Percentiles rank a stretch among this genome's conserved stretches.
Evolutionary conservation across 1,140 invertebrate genomes (phyloP).

Genomic region (Eupristina koningsbergeri): DNA sequence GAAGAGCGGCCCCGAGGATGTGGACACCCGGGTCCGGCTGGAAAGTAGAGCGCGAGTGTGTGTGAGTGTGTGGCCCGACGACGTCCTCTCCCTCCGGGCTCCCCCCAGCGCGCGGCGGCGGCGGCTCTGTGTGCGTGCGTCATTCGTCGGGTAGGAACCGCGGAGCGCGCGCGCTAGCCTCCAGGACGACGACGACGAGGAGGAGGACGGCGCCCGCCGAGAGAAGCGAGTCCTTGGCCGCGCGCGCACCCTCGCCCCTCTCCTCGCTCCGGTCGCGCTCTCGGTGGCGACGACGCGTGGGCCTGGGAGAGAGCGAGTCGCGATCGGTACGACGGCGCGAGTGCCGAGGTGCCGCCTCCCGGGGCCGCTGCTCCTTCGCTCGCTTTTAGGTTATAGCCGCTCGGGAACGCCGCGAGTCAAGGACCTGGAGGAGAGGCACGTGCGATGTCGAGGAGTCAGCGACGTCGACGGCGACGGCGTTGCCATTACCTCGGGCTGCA

Average conservation of each 20-base stretch:
- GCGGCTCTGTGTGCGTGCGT: constrained; percentile 42
- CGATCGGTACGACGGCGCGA: background rate
- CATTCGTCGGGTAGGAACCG: constrained; percentile 23
- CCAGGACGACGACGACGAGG: no score
- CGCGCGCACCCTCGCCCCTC: constrained; percentile 1
- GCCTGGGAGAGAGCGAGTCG: background rate
- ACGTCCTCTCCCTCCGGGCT: background rate
- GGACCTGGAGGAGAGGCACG: background rate
- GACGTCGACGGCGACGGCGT: constrained; percentile 19
- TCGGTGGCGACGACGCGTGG: background rate
- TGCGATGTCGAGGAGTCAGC: constrained; percentile 28
- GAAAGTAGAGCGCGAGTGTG: constrained; percentile 44
- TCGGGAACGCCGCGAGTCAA: no score
- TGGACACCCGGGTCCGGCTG: constrained; percentile 13
- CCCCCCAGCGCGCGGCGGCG: background rate
- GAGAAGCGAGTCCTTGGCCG: background rate
- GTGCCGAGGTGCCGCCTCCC: background rate
- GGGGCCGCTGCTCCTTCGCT: no score
- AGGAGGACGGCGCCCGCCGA: no score
- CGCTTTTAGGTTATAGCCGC: constrained; percentile 5
- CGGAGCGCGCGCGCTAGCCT: background rate
- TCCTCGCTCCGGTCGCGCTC: background rate
- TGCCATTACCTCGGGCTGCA: background rate
- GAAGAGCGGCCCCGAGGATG: background rate
- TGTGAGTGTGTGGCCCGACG: constrained; percentile 11